phyloP scores from a whole-genome alignment of 2,797 vertebrate species.

The Miichthys miiuy region DNA sequence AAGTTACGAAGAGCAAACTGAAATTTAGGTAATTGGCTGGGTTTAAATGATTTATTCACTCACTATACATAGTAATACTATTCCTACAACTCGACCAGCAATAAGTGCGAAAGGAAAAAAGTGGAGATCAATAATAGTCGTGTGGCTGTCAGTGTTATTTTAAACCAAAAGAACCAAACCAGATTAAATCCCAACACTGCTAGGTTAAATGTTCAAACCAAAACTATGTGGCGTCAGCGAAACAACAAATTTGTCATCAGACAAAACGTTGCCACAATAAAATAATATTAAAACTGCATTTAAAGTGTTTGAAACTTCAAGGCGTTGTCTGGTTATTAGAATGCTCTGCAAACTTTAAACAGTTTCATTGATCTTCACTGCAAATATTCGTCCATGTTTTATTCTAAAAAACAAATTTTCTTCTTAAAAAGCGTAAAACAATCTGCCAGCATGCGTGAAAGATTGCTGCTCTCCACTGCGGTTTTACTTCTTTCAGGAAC shows the following conservation, averaged over 20 bases:
- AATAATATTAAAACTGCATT: background rate
- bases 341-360: background rate
- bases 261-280: background rate
- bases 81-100: background rate
- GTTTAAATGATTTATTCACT: background rate
- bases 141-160: background rate
- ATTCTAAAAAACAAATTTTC: slow-evolving; percentile 4
- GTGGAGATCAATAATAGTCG: background rate
- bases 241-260: background rate
- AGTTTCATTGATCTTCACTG: background rate
- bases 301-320: background rate
- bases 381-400: background rate
- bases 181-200: background rate
- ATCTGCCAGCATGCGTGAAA: background rate
- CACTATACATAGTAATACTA: background rate
- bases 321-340: background rate
- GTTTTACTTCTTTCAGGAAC: slow-evolving; percentile 25
- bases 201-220: background rate
- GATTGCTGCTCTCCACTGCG: background rate
- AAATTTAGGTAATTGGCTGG: background rate
- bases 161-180: background rate
- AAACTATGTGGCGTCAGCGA: background rate
- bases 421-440: background rate
- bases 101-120: background rate
- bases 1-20: background rate